Conservation (phyloP, 2,113 vertebrate species). For the Gavia stellata region DNA sequence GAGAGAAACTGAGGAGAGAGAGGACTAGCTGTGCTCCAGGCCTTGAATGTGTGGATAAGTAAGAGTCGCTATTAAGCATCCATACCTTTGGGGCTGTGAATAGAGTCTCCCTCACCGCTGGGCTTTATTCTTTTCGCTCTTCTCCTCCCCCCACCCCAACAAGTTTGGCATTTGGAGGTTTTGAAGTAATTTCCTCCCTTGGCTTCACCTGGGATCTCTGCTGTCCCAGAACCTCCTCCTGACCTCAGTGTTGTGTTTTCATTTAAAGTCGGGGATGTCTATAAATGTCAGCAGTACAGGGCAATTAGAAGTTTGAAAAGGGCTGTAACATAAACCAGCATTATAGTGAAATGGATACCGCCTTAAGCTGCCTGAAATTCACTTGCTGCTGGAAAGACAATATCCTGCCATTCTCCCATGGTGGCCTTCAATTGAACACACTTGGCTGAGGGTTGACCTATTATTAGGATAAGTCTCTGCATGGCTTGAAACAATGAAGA, state of each 20-base stretch:
- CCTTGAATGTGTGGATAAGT: not conserved
- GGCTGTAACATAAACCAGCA: constrained; percentile 84
- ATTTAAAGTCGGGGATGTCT: constrained; percentile 80
- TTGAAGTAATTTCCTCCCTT: constrained; percentile 78
- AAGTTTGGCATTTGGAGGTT: constrained; percentile 73
- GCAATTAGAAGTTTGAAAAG: constrained; percentile 87
- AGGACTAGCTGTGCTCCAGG: constrained; percentile 26
- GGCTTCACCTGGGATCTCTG: constrained; percentile 78
- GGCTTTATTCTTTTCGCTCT: constrained; percentile 35
- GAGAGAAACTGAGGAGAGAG: constrained; percentile 11
- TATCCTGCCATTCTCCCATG: constrained; percentile 83
- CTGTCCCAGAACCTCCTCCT: constrained; percentile 78
- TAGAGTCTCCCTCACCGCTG: constrained; percentile 50
- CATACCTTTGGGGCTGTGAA: constrained; percentile 39
- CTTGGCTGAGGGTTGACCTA: constrained; percentile 76
- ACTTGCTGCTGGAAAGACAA: constrained; percentile 85
- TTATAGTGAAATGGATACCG: constrained; percentile 83
- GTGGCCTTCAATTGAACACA: constrained; percentile 82
- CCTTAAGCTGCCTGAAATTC: constrained; percentile 81
- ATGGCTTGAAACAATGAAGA: constrained; percentile 77
- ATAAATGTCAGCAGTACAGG: constrained; percentile 82
- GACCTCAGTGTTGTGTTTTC: constrained; percentile 84
- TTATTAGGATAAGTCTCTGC: constrained; percentile 77
- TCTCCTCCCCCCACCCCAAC: constrained; percentile 1
- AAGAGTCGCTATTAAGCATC: constrained; percentile 49